Conservation (phyloP, 2,888 invertebrate genomes). For the Pycnomerus fuliginosus region DNA sequence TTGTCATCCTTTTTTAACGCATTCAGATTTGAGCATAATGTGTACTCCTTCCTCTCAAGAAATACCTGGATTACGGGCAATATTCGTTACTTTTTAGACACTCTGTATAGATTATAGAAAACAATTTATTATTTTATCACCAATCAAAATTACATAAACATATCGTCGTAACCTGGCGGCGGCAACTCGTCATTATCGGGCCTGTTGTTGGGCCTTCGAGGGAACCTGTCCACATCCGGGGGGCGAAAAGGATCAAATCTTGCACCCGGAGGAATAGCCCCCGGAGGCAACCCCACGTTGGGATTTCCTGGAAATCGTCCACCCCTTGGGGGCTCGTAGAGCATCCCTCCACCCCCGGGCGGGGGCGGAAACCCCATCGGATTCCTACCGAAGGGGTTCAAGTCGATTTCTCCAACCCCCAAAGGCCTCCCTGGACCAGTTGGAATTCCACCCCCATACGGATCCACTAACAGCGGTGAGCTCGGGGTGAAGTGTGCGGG, state of each 20-base stretch:
- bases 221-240: slow-evolving; percentile 53
- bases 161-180: slow-evolving; percentile 74
- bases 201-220: slow-evolving; percentile 47
- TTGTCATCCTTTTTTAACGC: too few species aligned
- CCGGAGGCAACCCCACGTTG: slow-evolving; percentile 46
- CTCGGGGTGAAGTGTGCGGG: slow-evolving; percentile 6
- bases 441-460: slow-evolving; percentile 1
- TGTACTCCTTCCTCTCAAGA: too few species aligned
- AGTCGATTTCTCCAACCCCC: slow-evolving; percentile 67
- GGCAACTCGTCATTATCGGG: slow-evolving; percentile 75
- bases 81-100: too few species aligned
- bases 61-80: too few species aligned
- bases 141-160: slow-evolving; percentile 65
- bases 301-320: slow-evolving; percentile 30
- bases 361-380: slow-evolving; percentile 33
- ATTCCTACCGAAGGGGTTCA: slow-evolving; percentile 70
- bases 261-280: slow-evolving; percentile 73
- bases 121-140: slow-evolving; percentile 5
- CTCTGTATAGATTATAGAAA: too few species aligned
- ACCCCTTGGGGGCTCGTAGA: slow-evolving; percentile 65
- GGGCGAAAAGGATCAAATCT: slow-evolving; percentile 86
- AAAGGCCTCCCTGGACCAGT: slow-evolving; percentile 33
- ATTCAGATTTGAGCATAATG: too few species aligned
- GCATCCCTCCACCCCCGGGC: slow-evolving; percentile 67
- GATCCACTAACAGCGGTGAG: slow-evolving; percentile 14